These are phyloP conservation scores for Ophioninae sp. DNA, from an alignment of 2,888 invertebrate species.

Conservation along the genomic window DNA sequence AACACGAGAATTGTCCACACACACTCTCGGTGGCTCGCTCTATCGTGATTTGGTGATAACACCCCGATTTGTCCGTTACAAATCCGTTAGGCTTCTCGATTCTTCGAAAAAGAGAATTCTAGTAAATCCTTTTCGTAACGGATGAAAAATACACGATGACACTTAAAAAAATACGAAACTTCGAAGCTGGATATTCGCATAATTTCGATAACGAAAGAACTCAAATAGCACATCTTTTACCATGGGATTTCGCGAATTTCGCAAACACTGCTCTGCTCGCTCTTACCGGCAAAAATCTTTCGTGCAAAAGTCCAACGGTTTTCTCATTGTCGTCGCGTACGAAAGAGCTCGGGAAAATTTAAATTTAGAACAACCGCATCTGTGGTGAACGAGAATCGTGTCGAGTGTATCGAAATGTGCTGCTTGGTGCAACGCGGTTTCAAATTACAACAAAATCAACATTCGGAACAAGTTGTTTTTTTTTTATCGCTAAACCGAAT, in stretches of 20 bases:
- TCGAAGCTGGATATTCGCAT: too few relatives aligned
- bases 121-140: neutral
- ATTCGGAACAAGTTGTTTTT: neutral
- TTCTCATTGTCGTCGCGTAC: neutral
- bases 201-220: too few relatives aligned
- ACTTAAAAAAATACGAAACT: too few relatives aligned
- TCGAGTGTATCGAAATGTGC: neutral
- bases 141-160: neutral
- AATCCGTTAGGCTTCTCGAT: neutral
- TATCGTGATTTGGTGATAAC: neutral
- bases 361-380: neutral
- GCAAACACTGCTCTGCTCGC: neutral
- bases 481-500: too few relatives aligned
- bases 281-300: neutral
- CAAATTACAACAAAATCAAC: neutral
- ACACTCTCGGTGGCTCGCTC: neutral
- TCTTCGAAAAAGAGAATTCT: neutral
- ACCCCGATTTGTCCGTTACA: neutral
- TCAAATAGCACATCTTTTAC: too few relatives aligned
- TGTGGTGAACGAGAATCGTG: neutral
- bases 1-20: neutral
- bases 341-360: neutral
- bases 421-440: neutral
- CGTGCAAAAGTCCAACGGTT: neutral
- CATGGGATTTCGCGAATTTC: too few relatives aligned